These are phyloP conservation scores for Neuroterus valhalla DNA, from an alignment of 1,140 invertebrate genomes.

Conservation along the genomic window DNA sequence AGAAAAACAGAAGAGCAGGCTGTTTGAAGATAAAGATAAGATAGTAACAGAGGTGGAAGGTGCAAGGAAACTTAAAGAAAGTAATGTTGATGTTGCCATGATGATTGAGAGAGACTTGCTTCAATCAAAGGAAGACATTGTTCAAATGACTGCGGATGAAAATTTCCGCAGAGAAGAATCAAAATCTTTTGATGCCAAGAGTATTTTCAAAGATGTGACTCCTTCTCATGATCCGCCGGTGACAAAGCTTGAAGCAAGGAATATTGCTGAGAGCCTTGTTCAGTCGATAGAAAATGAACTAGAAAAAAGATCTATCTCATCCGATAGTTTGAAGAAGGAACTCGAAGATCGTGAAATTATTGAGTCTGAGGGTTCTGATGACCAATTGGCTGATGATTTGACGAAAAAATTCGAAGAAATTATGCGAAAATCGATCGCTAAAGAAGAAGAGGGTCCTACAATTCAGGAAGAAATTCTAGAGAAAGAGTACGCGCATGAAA, in stretches of 20 bases:
- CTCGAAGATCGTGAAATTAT: slow-evolving; percentile 52
- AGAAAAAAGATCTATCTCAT: slow-evolving; percentile 57
- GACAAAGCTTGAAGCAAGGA: slow-evolving; percentile 62
- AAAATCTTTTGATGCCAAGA: slow-evolving; percentile 44
- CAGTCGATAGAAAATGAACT: slow-evolving; percentile 69
- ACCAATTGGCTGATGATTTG: slow-evolving; percentile 66
- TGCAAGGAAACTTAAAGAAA: slow-evolving; percentile 50
- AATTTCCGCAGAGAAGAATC: slow-evolving; percentile 56
- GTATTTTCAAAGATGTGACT: slow-evolving; percentile 45
- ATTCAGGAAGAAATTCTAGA: slow-evolving; percentile 54
- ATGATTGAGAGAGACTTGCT: slow-evolving; percentile 59
- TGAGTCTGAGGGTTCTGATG: slow-evolving; percentile 60
- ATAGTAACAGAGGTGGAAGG: slow-evolving; percentile 54
- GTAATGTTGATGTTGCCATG: slow-evolving; percentile 57
- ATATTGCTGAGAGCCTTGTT: slow-evolving; percentile 64
- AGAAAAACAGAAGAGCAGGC: slow-evolving; percentile 52
- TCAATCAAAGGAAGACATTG: slow-evolving; percentile 33
- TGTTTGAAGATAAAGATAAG: slow-evolving; percentile 60
- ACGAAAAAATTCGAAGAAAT: slow-evolving; percentile 67
- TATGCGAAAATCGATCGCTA: slow-evolving; percentile 48
- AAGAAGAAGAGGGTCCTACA: slow-evolving; percentile 35
- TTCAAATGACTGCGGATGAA: slow-evolving; percentile 53
- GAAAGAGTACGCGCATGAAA: slow-evolving; percentile 56
- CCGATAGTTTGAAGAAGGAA: slow-evolving; percentile 46
- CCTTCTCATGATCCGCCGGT: slow-evolving; percentile 45